Conservation (phyloP, 2,888 invertebrate species). For the Harpagoxenus sublaevis region DNA sequence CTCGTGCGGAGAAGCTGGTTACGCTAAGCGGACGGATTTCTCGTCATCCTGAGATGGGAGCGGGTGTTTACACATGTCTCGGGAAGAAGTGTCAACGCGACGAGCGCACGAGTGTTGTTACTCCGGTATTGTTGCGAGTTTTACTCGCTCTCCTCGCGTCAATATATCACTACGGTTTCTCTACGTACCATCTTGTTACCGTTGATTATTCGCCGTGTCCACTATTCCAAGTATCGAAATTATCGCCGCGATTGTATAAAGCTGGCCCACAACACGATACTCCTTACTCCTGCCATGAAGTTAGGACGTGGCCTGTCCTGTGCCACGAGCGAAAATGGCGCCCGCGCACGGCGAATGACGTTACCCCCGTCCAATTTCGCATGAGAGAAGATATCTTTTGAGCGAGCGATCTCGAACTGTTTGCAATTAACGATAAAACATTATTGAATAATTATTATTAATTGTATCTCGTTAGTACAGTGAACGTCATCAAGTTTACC, state of each 20-base stretch:
- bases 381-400: neutral
- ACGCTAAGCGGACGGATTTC: neutral
- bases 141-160: neutral
- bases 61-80: conserved; percentile 67
- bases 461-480: neutral
- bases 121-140: conserved; percentile 17
- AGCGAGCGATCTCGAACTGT: neutral
- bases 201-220: conserved; percentile 43
- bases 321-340: conserved; percentile 69
- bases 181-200: conserved; percentile 78
- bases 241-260: conserved; percentile 24
- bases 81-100: conserved; percentile 52
- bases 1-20: neutral
- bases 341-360: conserved; percentile 32
- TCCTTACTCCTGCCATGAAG: conserved; percentile 79
- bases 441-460: neutral
- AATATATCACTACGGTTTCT: neutral
- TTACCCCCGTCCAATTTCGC: neutral
- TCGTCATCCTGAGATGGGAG: conserved; percentile 2
- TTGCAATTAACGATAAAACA: neutral
- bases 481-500: too few species aligned
- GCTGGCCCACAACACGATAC: conserved; percentile 74
- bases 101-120: conserved; percentile 52
- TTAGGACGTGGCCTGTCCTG: conserved; percentile 82
- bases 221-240: conserved; percentile 25